Conservation (phyloP, 2,797 vertebrate genomes). For the Spinibarbus caldwelli region DNA sequence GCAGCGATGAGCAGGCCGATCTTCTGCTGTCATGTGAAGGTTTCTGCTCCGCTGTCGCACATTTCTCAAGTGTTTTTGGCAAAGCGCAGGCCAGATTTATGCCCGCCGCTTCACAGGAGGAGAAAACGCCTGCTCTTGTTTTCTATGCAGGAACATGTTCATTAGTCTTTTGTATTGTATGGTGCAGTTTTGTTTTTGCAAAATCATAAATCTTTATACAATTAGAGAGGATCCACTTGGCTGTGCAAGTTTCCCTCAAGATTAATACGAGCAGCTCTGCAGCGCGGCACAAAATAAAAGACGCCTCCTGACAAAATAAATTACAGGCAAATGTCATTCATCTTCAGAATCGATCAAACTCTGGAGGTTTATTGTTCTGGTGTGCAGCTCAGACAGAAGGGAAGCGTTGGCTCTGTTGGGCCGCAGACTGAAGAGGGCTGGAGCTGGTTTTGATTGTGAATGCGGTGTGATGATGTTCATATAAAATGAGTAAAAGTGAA, state of each 20-base stretch:
- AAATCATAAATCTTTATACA: slow-evolving; percentile 51
- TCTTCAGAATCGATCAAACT: slow-evolving; percentile 34
- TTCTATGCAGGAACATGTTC: slow-evolving; percentile 44
- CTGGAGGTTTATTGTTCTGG: slow-evolving; percentile 21
- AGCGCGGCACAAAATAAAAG: slow-evolving; percentile 18
- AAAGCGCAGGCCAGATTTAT: too few relatives aligned
- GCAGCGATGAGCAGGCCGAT: too few relatives aligned
- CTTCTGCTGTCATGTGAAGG: too few relatives aligned
- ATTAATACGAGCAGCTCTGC: slow-evolving; percentile 41
- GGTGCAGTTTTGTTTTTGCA: slow-evolving; percentile 31
- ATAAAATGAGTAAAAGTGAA: neutral
- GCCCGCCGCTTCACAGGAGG: too few relatives aligned
- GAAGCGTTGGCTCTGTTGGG: neutral
- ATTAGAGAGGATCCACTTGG: slow-evolving; percentile 47
- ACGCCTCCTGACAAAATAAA: slow-evolving; percentile 38
- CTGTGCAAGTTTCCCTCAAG: slow-evolving; percentile 49
- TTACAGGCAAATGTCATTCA: slow-evolving; percentile 9
- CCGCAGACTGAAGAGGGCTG: too few relatives aligned
- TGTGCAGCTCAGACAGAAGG: neutral
- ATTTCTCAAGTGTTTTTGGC: too few relatives aligned
- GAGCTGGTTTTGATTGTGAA: neutral
- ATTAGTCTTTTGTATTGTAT: slow-evolving; percentile 51
- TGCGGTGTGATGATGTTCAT: neutral
- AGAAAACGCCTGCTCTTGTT: slow-evolving; percentile 39
- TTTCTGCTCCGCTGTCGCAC: too few relatives aligned